Evolutionary conservation across 2,113 vertebrate species (phyloP).

Genomic region (Scortum barcoo): DNA sequence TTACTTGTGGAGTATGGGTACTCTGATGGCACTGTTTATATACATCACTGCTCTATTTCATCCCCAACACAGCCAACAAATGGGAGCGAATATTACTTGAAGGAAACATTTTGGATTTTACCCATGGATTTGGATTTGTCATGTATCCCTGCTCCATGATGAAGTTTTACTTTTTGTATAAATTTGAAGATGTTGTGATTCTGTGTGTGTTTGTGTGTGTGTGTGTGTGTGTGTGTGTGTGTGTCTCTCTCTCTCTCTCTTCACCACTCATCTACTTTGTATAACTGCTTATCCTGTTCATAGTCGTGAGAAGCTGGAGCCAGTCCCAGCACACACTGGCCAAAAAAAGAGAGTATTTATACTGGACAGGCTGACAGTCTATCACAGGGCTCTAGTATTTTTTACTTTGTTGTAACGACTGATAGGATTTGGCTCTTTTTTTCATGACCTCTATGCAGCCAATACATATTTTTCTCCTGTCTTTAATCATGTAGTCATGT

Average conservation of each 20-base stretch:
- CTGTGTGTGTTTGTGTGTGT: background rate
- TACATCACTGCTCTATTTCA: background rate
- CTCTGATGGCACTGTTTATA: background rate
- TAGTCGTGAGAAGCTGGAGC: background rate
- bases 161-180: background rate
- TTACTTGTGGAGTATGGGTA: background rate
- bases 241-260: background rate
- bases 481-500: conserved; percentile 15
- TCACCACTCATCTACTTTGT: background rate
- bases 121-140: background rate
- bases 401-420: conserved; percentile 10
- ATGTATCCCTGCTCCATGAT: background rate
- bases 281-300: background rate
- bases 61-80: background rate
- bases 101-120: background rate
- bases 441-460: conserved; percentile 1
- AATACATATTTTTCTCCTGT: background rate
- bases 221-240: background rate
- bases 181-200: background rate
- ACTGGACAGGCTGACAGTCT: background rate
- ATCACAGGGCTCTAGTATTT: background rate
- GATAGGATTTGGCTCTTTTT: background rate
- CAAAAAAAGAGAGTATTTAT: background rate
- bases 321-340: conserved; percentile 11
- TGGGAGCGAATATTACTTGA: background rate